phyloP scores from a whole-genome alignment of 2,113 vertebrate genomes.

The Urocynchramus pylzowi region DNA sequence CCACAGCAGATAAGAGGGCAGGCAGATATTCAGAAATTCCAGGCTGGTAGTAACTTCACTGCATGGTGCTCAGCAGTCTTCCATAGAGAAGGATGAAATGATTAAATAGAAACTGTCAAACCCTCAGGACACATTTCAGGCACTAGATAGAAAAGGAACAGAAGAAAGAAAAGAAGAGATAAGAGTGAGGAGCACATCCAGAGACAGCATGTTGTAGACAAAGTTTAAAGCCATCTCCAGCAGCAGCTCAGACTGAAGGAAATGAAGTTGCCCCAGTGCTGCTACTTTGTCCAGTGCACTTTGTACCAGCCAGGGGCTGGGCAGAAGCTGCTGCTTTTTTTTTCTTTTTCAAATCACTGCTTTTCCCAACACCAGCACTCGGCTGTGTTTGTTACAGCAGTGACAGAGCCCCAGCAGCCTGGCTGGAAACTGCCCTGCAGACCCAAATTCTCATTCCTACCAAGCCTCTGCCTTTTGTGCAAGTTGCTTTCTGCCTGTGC shows the following conservation, averaged over 20 bases:
- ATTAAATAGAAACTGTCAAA: constrained; percentile 51
- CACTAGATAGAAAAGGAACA: constrained; percentile 1
- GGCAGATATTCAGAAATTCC: constrained; percentile 20
- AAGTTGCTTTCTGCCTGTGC: background rate
- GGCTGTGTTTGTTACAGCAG: background rate
- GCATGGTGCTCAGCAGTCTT: constrained; percentile 1
- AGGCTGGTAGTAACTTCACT: background rate
- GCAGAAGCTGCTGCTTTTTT: background rate
- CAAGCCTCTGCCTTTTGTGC: background rate
- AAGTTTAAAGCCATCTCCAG: background rate
- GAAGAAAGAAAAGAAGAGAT: constrained; percentile 21
- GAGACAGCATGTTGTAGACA: background rate
- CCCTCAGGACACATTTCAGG: constrained; percentile 39
- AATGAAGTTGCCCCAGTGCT: background rate
- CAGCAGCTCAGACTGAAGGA: background rate
- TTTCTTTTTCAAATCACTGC: background rate
- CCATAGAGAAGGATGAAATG: constrained; percentile 30
- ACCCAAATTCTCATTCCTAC: background rate
- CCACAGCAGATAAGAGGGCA: constrained; percentile 30
- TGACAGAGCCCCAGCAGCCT: background rate
- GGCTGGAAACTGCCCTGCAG: background rate
- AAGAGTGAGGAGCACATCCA: background rate
- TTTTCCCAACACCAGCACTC: background rate
- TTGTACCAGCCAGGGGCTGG: background rate
- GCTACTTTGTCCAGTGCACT: background rate